Base-by-base conservation (phyloP, 2,113 vertebrate species). In the Phrynosoma platyrhinos region DNA sequence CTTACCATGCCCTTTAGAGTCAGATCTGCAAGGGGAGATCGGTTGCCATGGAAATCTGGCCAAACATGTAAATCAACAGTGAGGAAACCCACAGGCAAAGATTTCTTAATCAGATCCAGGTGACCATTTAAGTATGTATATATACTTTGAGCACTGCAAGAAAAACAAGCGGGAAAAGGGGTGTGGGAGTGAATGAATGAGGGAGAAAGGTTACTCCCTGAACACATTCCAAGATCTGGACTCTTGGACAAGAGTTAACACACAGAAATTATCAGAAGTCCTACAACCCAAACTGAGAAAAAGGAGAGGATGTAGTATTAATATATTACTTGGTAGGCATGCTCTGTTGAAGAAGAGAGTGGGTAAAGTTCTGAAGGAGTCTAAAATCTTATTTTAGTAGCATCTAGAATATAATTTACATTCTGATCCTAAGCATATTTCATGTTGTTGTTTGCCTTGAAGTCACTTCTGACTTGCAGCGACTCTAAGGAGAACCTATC, bases 21-120 rank as follows among this genome's bases (percentile, higher is more conserved):
- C 93, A 98, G 96, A 97, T 99, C 98, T 79, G 98, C 98, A 94
- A 99, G 96, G 76, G 99, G 99, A 85, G 99, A 99, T 92, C 98
- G 97, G 97, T 99, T 99, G 84, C 99, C 98, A 88, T 99, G 98
- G 96, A 99, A 99, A 97, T 99, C 99, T 18, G 99, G 99, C 98
- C 98, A 99, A 96, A 99, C 96, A 93, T 99, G 99, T 93, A 99
- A 97, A 96, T 97, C 94, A 94, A 97, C 96, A 93, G 96, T 98
- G 94, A 99, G 98, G 95, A 97, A 97, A 96, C 98, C 98, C 83
- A 98, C 95, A 90, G 97, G 95, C 90, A 91, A 90, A 55, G 96
- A 95, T 93, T 94, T 85, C 89, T 96, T 95, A 98, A 99, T 98
- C 90, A 92, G 76, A 92, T 97, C 94, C 97, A 99, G 97, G 96